Evolutionary conservation across 2,113 vertebrate genomes (phyloP).

Genomic region (Oreochromis tanganicae): DNA sequence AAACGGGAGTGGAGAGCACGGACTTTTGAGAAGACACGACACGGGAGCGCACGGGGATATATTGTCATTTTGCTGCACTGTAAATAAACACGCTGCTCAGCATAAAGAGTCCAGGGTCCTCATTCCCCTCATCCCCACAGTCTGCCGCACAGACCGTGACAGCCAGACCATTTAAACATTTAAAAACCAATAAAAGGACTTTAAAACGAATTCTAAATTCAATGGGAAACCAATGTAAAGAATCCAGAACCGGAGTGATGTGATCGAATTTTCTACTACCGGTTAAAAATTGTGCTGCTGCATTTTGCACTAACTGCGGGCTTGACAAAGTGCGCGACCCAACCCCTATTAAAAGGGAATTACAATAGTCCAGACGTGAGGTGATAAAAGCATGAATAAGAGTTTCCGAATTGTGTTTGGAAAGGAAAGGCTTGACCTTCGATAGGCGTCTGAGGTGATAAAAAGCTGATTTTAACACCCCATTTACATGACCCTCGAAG

Average conservation of each 20-base stretch:
- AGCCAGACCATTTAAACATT: fast-evolving
- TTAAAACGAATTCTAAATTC: fast-evolving
- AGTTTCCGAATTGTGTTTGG: neutral
- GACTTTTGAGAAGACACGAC: neutral
- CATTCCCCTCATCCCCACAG: neutral
- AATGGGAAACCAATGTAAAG: neutral
- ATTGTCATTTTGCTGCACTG: neutral
- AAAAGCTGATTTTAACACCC: neutral
- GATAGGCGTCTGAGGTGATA: neutral
- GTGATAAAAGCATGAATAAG: neutral
- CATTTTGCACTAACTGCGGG: neutral
- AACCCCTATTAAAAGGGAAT: neutral
- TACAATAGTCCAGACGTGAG: neutral
- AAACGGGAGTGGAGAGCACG: neutral
- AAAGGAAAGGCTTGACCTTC: neutral
- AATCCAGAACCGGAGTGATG: fast-evolving
- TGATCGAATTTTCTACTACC: fast-evolving
- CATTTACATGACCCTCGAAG: neutral
- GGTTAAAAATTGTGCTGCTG: neutral
- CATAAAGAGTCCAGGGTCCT: neutral
- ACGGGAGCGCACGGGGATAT: fast-evolving
- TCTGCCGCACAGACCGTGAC: neutral
- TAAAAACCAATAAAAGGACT: neutral
- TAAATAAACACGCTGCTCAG: neutral
- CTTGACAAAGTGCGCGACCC: neutral